A percentile compares a stretch with the other conserved stretches of the same genome.
These are phyloP conservation scores for Meriones psammophilus DNA, from an alignment of 2,797 vertebrate genomes.

Conservation along the genomic window DNA sequence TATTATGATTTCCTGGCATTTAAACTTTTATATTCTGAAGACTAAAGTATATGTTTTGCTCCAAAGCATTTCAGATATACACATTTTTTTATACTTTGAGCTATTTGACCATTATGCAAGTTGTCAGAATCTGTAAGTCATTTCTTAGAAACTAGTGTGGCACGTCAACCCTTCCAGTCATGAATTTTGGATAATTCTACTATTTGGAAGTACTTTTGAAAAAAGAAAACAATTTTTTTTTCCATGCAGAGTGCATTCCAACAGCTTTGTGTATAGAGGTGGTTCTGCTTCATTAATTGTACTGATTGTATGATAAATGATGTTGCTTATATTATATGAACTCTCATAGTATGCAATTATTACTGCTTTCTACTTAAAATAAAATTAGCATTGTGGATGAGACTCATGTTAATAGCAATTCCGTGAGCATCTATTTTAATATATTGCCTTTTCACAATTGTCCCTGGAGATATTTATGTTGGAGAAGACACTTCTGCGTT, in stretches of 20 bases:
- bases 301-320: constrained; percentile 65
- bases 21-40: constrained; percentile 58
- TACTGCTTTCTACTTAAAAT: constrained; percentile 74
- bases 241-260: constrained; percentile 59
- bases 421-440: constrained; percentile 91
- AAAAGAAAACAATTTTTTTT: not conserved
- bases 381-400: constrained; percentile 83
- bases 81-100: constrained; percentile 55
- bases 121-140: not conserved
- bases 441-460: constrained; percentile 92
- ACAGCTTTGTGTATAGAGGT: not conserved
- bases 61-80: constrained; percentile 41
- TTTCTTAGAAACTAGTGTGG: constrained; percentile 44
- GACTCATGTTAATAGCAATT: constrained; percentile 87
- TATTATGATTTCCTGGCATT: constrained; percentile 60
- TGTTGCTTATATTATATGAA: constrained; percentile 81
- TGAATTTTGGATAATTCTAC: constrained; percentile 16
- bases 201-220: constrained; percentile 35
- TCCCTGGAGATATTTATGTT: constrained; percentile 92
- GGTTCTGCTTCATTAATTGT: constrained; percentile 71
- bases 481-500: constrained; percentile 93
- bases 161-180: not conserved
- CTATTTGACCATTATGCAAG: constrained; percentile 61
- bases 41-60: constrained; percentile 15
- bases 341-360: constrained; percentile 76